Conservation (phyloP, 2,113 vertebrate genomes). For the Excalfactoria chinensis region DNA sequence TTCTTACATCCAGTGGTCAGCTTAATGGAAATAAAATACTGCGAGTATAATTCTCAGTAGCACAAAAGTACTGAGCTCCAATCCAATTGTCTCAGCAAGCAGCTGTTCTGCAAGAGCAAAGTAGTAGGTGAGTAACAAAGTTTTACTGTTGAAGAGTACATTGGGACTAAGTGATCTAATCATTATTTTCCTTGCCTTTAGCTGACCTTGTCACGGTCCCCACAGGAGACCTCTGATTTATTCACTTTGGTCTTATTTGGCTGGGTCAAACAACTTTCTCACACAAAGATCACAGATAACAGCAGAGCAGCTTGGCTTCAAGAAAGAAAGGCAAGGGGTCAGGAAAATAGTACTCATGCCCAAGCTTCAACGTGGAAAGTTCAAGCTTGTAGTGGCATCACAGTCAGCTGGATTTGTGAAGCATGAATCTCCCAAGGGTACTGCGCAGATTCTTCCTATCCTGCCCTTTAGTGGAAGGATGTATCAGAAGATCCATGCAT, state of each 20-base stretch:
- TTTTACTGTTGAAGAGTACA: neutral
- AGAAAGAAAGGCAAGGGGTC: neutral
- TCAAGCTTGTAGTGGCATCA: neutral
- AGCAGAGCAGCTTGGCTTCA: neutral
- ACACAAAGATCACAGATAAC: neutral
- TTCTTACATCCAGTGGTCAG: neutral
- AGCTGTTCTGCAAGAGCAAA: neutral
- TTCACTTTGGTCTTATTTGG: neutral
- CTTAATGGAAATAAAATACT: neutral
- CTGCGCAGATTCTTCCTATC: neutral
- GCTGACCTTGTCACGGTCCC: neutral
- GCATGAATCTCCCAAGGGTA: neutral
- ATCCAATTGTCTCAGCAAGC: neutral
- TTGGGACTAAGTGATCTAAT: neutral
- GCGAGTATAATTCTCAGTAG: neutral
- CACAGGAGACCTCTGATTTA: neutral
- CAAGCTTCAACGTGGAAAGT: neutral
- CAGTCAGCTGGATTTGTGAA: neutral
- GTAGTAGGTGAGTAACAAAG: neutral
- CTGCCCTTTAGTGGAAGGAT: neutral
- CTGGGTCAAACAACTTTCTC: neutral
- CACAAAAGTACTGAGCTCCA: neutral
- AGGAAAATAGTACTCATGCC: neutral
- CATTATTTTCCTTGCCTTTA: neutral
- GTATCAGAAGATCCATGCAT: rapidly evolving